Evolutionary conservation across 2,888 invertebrate genomes (phyloP).

Genomic region (Eueremaeus valkanovi): DNA sequence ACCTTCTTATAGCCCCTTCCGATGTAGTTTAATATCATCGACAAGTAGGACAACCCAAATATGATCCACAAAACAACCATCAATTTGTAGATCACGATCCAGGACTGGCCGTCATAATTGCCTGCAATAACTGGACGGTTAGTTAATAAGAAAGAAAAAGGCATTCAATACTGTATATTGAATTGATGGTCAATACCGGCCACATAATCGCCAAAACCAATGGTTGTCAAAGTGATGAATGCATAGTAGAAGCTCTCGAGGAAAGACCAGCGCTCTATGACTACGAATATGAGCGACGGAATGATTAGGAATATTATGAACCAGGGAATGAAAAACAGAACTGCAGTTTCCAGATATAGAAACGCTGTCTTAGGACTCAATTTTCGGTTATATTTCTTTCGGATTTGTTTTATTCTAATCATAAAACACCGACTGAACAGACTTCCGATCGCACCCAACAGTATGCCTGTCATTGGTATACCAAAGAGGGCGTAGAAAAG

Average conservation of each 20-base stretch:
- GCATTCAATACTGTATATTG: neutral
- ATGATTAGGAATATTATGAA: constrained; percentile 79
- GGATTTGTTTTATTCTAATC: constrained; percentile 30
- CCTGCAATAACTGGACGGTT: too few relatives aligned
- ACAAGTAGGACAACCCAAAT: constrained; percentile 81
- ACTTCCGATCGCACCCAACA: constrained; percentile 73
- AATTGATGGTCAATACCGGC: constrained; percentile 55
- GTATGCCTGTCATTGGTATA: constrained; percentile 72
- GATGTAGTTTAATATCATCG: constrained; percentile 61
- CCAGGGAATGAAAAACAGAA: constrained; percentile 78
- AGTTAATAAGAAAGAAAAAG: too few relatives aligned
- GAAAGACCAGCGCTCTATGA: constrained; percentile 81
- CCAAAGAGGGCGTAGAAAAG: constrained; percentile 82
- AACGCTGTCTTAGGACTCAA: neutral
- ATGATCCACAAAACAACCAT: constrained; percentile 83
- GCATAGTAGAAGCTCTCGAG: constrained; percentile 79
- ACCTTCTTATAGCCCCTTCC: constrained; percentile 35
- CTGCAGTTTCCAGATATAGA: constrained; percentile 45
- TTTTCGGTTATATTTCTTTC: neutral
- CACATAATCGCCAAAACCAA: constrained; percentile 85
- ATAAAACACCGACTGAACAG: constrained; percentile 59
- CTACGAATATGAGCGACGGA: constrained; percentile 75
- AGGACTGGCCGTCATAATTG: constrained; percentile 45
- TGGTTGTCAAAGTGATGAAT: constrained; percentile 57
- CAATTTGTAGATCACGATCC: constrained; percentile 65